Evolutionary conservation across 2,113 vertebrate genomes (phyloP), one percentile per base, ranked within the genome.

Genomic region (Archilochus colubris): DNA sequence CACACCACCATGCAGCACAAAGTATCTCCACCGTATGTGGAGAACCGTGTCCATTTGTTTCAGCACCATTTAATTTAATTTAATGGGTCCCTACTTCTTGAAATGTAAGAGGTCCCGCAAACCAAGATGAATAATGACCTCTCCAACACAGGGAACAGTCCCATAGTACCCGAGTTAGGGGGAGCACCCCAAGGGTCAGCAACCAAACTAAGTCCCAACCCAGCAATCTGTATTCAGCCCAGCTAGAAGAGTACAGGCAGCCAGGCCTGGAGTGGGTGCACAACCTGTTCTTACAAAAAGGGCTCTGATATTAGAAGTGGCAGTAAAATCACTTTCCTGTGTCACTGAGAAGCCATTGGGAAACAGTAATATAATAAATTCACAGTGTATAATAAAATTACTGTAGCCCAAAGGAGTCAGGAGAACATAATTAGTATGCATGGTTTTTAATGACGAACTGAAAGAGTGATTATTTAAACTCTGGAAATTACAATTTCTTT

Each of bases 381-480:
- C 51, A 27, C 48, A 76, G 81, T 43, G 66, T 84, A 10, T 61
- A 95, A 84, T 89, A 88, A 90, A 82, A 72, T 85, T 1, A 94
- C 70, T 77, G 88, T 28, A 93, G 68, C 33, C 46, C 55, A 81
- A 81, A 80, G 36, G n/a, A 92, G 82, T 53, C 76, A 93, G 59
- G 36, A 82, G 36, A 93, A 62, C 21, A 46, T 77, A 62, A 92
- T 74, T 90, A 77, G 68, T 14, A 74, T 66, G 43, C 51, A 70
- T 40, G 38, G 17, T 1, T 77, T 89, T 77, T 40, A 92, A 80
- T 38, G 55, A 46, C 58, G 27, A 82, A 62, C 46, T 51, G 48
- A 84, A 81, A 85, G 81, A 91, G 46, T 50, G 50, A 51, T 51
- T 91, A 87, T 68, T 89, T 87, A 85, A 95, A 82, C 51, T 79